Percentiles rank a stretch among this genome's conserved stretches.
Conservation (phyloP, 2,113 vertebrate genomes). For the Pterophyllum scalare region DNA sequence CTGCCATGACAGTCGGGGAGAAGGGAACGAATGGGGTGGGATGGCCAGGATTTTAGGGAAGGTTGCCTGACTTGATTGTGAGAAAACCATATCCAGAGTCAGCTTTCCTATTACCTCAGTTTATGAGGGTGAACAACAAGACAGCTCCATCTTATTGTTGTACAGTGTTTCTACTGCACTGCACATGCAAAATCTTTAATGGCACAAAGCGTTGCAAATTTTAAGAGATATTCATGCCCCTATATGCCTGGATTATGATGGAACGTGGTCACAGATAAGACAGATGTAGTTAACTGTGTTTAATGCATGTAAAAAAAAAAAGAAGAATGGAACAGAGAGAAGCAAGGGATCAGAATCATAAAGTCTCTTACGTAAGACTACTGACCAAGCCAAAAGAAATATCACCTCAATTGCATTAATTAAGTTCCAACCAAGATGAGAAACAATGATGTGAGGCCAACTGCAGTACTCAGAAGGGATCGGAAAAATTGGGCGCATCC, state of each 20-base stretch:
- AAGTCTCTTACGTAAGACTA: slow-evolving; percentile 86
- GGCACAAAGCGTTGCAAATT: slow-evolving; percentile 16
- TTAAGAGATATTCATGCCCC: neutral
- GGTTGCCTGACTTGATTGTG: slow-evolving; percentile 40
- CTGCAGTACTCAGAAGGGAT: slow-evolving; percentile 49
- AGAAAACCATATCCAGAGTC: slow-evolving; percentile 38
- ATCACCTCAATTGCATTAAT: slow-evolving; percentile 87
- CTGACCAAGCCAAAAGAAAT: slow-evolving; percentile 85
- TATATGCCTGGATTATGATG: neutral
- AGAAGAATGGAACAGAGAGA: slow-evolving; percentile 35
- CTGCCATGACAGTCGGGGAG: slow-evolving; percentile 8
- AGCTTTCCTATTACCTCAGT: slow-evolving; percentile 41
- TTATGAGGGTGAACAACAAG: slow-evolving; percentile 21
- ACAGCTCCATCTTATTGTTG: neutral
- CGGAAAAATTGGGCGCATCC: slow-evolving; percentile 42
- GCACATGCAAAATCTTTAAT: neutral
- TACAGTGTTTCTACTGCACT: neutral
- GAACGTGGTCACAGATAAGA: slow-evolving; percentile 54
- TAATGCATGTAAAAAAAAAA: slow-evolving; percentile 67
- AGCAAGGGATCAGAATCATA: slow-evolving; percentile 84
- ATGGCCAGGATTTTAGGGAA: slow-evolving; percentile 18
- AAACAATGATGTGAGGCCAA: slow-evolving; percentile 67
- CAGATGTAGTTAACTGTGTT: slow-evolving; percentile 61
- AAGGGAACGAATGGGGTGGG: slow-evolving; percentile 10
- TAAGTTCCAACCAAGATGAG: slow-evolving; percentile 70